Percentiles rank a stretch among this genome's conserved stretches.
These are phyloP conservation scores for Passer montanus DNA, from an alignment of 2,113 vertebrate species.

Conservation along the genomic window DNA sequence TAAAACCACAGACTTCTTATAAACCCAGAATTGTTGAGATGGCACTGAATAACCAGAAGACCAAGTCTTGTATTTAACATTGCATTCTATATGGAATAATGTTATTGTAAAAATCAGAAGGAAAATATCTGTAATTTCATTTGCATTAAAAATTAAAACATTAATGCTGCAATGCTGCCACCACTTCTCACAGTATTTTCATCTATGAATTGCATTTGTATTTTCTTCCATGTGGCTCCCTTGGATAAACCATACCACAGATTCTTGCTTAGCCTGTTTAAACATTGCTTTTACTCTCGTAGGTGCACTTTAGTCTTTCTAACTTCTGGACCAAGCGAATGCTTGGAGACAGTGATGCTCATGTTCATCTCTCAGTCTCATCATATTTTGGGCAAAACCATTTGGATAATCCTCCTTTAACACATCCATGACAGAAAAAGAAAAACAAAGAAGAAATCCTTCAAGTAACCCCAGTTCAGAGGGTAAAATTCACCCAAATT, in stretches of 20 bases:
- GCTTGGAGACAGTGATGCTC: not conserved
- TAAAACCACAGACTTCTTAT: not conserved
- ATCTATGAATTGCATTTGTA: not conserved
- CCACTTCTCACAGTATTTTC: not conserved
- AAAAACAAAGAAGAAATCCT: not conserved
- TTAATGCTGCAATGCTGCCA: not conserved
- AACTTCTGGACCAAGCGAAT: not conserved
- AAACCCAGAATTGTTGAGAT: not conserved
- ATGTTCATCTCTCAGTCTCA: not conserved
- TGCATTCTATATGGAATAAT: not conserved
- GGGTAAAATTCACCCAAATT: not conserved
- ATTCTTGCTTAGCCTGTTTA: not conserved
- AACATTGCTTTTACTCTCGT: not conserved
- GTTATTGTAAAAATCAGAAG: not conserved
- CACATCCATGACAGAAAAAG: not conserved
- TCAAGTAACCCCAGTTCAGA: not conserved
- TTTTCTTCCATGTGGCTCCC: not conserved
- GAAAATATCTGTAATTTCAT: not conserved
- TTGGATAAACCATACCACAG: not conserved
- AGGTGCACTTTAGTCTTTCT: not conserved
- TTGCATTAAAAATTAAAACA: not conserved
- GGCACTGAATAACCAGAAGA: not conserved
- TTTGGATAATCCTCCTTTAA: not conserved
- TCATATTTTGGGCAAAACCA: not conserved
- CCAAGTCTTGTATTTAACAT: not conserved